phyloP scores from a whole-genome alignment of 2,797 vertebrate genomes.

The Myoxocephalus aenaeus region DNA sequence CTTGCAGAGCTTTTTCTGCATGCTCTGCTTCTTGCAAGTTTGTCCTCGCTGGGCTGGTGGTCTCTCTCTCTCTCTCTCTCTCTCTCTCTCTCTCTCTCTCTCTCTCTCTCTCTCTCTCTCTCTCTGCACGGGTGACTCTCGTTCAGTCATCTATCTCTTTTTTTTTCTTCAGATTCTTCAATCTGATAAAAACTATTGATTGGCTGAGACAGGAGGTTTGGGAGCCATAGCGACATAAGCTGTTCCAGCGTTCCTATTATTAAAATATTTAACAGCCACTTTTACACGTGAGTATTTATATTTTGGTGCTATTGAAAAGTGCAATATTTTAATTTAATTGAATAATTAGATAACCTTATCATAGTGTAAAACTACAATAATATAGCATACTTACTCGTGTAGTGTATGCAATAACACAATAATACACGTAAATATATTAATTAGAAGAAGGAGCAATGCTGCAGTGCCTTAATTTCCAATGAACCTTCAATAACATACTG shows the following conservation, averaged over 20 bases:
- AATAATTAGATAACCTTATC: not conserved
- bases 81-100: slow-evolving; percentile 48
- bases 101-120: slow-evolving; percentile 40
- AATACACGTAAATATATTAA: not conserved
- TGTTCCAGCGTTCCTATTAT: slow-evolving; percentile 11
- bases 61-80: slow-evolving; percentile 36
- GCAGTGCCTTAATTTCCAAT: not conserved
- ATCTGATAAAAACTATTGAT: slow-evolving; percentile 61
- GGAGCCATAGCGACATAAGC: not conserved
- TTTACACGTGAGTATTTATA: not conserved
- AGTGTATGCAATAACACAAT: not conserved
- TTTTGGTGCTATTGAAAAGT: not conserved
- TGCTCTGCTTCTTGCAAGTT: slow-evolving; percentile 73
- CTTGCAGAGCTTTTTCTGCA: slow-evolving; percentile 69
- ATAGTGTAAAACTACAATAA: not conserved
- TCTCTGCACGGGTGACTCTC: slow-evolving; percentile 21
- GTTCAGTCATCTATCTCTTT: slow-evolving; percentile 1
- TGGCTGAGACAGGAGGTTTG: slow-evolving; percentile 38
- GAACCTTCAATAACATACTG: not conserved
- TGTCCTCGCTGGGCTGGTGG: slow-evolving; percentile 24
- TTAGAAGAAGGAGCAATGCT: not conserved
- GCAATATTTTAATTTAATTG: not conserved
- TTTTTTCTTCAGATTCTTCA: slow-evolving; percentile 19
- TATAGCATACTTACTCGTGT: not conserved
- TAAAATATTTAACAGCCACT: not conserved